phyloP scores from a whole-genome alignment of 2,888 invertebrate genomes.

The Deilephila elpenor region DNA sequence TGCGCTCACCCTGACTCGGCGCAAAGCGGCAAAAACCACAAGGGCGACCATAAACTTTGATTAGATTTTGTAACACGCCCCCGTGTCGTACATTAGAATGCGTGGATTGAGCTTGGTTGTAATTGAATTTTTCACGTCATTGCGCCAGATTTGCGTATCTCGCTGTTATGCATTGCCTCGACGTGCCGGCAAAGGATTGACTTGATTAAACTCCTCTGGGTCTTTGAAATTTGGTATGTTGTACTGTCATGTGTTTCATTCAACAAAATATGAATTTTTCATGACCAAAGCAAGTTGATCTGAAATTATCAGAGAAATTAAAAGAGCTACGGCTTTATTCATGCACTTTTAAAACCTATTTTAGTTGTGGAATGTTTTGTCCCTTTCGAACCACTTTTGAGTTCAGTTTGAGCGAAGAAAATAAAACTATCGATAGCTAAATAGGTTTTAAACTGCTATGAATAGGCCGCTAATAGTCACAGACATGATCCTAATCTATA shows the following conservation, averaged over 20 bases:
- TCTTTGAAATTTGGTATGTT: not conserved
- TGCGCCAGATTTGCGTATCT: constrained; percentile 65
- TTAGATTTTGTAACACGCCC: constrained; percentile 76
- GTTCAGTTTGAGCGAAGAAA: too few relatives aligned
- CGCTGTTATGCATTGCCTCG: constrained; percentile 31
- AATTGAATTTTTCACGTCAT: constrained; percentile 84
- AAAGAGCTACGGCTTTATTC: too few relatives aligned
- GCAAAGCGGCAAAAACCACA: constrained; percentile 76
- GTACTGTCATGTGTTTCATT: too few relatives aligned
- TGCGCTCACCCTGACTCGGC: constrained; percentile 42
- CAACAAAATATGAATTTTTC: not conserved
- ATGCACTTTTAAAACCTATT: too few relatives aligned
- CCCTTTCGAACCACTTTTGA: too few relatives aligned
- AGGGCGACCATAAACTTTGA: constrained; percentile 81
- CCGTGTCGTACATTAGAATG: constrained; percentile 76
- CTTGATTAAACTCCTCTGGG: constrained; percentile 21
- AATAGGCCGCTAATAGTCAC: too few relatives aligned
- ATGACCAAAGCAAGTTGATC: not conserved
- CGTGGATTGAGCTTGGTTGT: constrained; percentile 74
- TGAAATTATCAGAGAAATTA: too few relatives aligned
- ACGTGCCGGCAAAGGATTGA: constrained; percentile 28
- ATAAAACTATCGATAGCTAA: too few relatives aligned
- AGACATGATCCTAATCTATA: too few relatives aligned
- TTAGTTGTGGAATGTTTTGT: too few relatives aligned
- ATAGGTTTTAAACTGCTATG: too few relatives aligned